Conservation (phyloP, 2,797 vertebrate species). For the Melanotaenia maccullochi region DNA sequence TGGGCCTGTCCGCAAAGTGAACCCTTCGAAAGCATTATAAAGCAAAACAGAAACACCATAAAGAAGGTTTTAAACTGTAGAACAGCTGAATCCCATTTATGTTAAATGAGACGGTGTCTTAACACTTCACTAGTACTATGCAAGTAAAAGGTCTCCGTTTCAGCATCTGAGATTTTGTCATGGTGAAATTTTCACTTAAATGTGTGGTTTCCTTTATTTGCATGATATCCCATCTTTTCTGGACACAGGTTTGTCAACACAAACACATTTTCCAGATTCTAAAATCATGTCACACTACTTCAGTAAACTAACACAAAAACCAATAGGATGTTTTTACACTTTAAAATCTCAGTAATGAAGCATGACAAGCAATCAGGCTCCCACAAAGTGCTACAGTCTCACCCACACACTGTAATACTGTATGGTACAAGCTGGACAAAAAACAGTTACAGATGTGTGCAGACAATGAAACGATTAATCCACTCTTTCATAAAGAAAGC, state of each 20-base stretch:
- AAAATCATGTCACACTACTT: neutral
- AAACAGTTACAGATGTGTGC: constrained; percentile 1
- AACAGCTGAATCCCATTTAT: too few relatives aligned
- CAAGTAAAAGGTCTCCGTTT: neutral
- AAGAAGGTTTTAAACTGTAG: too few relatives aligned
- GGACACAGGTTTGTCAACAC: neutral
- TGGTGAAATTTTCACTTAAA: neutral
- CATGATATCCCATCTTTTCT: neutral
- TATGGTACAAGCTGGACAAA: constrained; percentile 6
- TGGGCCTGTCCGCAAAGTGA: too few relatives aligned
- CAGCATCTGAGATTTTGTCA: neutral
- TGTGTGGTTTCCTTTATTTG: neutral
- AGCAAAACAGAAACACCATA: too few relatives aligned
- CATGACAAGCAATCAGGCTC: constrained; percentile 18
- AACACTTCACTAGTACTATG: neutral
- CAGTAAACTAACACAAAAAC: constrained; percentile 7
- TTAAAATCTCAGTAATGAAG: constrained; percentile 14
- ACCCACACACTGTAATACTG: neutral
- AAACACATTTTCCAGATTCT: neutral
- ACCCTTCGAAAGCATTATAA: too few relatives aligned
- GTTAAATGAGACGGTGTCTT: neutral
- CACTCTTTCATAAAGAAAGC: constrained; percentile 1
- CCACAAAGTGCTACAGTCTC: neutral
- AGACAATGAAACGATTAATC: neutral
- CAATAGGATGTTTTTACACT: constrained; percentile 12